Base-by-base conservation (phyloP, 2,797 vertebrate species). In the Benthosema pterotum region DNA sequence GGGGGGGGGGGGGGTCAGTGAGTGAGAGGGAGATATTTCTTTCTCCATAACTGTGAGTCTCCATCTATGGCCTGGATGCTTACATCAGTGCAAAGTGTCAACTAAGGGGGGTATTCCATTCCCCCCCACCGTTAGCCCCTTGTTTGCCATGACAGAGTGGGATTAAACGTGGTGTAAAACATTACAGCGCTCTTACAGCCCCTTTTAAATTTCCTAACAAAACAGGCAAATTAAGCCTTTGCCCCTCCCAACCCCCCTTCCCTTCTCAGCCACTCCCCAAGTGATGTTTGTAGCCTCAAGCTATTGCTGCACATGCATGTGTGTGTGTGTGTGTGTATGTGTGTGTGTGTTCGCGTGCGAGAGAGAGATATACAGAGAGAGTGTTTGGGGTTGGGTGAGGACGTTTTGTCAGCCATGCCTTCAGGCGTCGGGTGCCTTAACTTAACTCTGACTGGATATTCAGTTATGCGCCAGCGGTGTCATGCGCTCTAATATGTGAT, bases 181-280 rank as follows among this genome's bases (percentile, higher is more conserved):
- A 72, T 69, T 85, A 69, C 77, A 81, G 2, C 8, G 72, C 83
- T 72, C 70, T n/a, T 73, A 67, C 74, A 76, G 70, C 71, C 79
- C 72, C 74, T 75, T 83, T 81, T 70, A 73, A 77, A 84, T 84
- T 78, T 82, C 48, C 72, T 77, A 72, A 87, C 82, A 90, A 90
- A 89, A 86, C 79, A 82, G 79, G 14, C 83, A 86, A 90, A 90
- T 90, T 74, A 88, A 87, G 82, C 80, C 77, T 82, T 85, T 87
- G 75, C 79, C 85, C 82, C 57, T 63, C 57, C 47, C 32, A 6
- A 19, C 45, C 51, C 22, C 8, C 49, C n/a, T n/a, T 14, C 22
- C 48, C 51, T 14, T 62, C 67, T 53, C 42, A 14, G 8, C 42
- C 19, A 66, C 53, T 60, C 56, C 53, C 38, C 65, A 60, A 72